Evolutionary conservation across 2,888 invertebrate genomes (phyloP).

Genomic region (Amphipoea oculea): DNA sequence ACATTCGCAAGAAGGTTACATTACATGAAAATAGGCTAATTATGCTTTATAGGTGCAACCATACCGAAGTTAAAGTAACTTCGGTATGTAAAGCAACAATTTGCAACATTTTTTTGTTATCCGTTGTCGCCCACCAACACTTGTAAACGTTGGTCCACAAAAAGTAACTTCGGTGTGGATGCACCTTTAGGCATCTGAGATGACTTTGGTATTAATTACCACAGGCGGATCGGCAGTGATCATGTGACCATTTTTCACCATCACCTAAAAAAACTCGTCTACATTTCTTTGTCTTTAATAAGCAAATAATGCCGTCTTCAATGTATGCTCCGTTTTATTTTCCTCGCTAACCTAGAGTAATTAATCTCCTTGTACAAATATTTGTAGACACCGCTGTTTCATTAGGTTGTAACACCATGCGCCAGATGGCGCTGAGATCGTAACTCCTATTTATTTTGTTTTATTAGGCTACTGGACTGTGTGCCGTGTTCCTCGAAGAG

Average conservation of each 20-base stretch:
- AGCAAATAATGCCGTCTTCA: constrained; percentile 9
- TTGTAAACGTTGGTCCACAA: too few relatives aligned
- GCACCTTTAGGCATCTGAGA: not conserved
- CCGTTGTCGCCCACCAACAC: too few relatives aligned
- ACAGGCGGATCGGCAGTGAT: not conserved
- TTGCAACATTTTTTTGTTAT: too few relatives aligned
- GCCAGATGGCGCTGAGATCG: constrained; percentile 77
- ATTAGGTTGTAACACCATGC: constrained; percentile 73
- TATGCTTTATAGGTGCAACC: too few relatives aligned
- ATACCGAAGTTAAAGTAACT: too few relatives aligned
- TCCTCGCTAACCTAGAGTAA: constrained; percentile 52
- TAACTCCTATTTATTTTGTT: constrained; percentile 85
- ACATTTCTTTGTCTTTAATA: not conserved
- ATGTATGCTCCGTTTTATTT: constrained; percentile 36
- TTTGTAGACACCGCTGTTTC: constrained; percentile 75
- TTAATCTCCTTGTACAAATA: constrained; percentile 68
- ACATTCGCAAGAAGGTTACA: too few relatives aligned
- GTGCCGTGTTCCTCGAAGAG: constrained; percentile 32
- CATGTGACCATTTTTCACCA: not conserved
- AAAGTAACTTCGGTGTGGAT: too few relatives aligned
- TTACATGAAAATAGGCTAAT: too few relatives aligned
- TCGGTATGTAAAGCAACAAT: too few relatives aligned
- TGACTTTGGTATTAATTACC: not conserved
- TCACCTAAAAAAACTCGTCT: not conserved
- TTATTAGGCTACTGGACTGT: constrained; percentile 70